Evolutionary conservation across 1,140 invertebrate genomes (phyloP).

Genomic region (Mercenaria mercenaria): DNA sequence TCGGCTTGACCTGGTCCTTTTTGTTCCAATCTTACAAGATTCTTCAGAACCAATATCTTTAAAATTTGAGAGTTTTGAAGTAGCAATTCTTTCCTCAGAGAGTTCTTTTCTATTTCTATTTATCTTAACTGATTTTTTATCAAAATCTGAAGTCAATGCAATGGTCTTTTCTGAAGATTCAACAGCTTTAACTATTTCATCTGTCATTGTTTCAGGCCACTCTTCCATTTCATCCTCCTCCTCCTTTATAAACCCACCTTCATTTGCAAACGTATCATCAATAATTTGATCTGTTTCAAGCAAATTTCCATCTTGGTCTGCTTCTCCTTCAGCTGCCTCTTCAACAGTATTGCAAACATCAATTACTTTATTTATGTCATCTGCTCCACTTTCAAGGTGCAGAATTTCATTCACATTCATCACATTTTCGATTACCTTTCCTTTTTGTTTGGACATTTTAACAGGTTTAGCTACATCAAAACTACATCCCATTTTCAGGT

Average conservation of each 20-base stretch:
- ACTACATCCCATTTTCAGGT: constrained; percentile 36
- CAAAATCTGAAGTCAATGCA: not conserved
- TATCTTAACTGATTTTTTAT: not conserved
- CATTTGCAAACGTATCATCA: not conserved
- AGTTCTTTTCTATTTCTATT: too few species aligned
- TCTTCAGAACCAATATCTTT: not conserved
- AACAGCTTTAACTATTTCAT: not conserved
- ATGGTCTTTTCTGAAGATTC: not conserved
- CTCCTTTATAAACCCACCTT: constrained; percentile 47
- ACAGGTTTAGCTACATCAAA: not conserved
- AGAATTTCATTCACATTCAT: constrained; percentile 53
- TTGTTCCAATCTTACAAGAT: not conserved
- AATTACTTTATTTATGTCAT: not conserved
- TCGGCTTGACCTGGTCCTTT: constrained; percentile 11
- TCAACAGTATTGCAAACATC: not conserved
- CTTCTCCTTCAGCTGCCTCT: not conserved
- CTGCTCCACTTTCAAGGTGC: constrained; percentile 20
- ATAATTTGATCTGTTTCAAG: not conserved
- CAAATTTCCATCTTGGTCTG: not conserved
- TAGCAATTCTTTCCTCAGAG: too few species aligned
- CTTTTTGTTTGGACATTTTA: not conserved
- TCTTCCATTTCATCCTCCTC: not conserved
- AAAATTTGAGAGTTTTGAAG: too few species aligned
- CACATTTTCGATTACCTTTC: constrained; percentile 2
- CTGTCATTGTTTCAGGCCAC: not conserved